Evolutionary conservation across 2,888 invertebrate genomes (phyloP).

Genomic region (Bursaphelenchus okinawaensis): DNA sequence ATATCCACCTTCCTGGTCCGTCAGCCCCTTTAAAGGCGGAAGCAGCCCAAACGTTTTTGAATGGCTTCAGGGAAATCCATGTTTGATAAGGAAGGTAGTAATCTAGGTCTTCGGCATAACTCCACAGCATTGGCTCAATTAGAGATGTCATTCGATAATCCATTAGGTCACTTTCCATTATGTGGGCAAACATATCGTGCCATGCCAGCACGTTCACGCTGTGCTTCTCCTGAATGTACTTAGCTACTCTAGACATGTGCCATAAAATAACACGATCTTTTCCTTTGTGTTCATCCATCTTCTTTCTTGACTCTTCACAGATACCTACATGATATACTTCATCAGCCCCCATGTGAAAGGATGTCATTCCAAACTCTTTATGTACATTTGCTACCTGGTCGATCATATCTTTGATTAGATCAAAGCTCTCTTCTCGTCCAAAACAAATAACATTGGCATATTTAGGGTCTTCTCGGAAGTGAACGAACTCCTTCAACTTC

Average conservation of each 20-base stretch:
- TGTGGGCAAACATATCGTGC: slow-evolving; percentile 56
- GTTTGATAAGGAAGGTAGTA: slow-evolving; percentile 58
- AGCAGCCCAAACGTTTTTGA: slow-evolving; percentile 66
- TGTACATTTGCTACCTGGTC: slow-evolving; percentile 39
- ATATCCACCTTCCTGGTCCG: slow-evolving; percentile 58
- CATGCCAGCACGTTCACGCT: slow-evolving; percentile 52
- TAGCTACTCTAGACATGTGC: slow-evolving; percentile 48
- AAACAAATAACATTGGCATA: slow-evolving; percentile 47
- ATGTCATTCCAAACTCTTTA: slow-evolving; percentile 60
- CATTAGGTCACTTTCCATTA: slow-evolving; percentile 38
- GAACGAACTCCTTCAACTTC: slow-evolving; percentile 68
- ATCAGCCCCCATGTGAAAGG: slow-evolving; percentile 64
- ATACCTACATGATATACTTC: slow-evolving; percentile 58
- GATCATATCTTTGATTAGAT: slow-evolving; percentile 56
- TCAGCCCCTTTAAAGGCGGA: slow-evolving; percentile 70
- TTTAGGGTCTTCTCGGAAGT: slow-evolving; percentile 60
- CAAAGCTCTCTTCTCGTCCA: slow-evolving; percentile 57
- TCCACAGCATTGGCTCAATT: slow-evolving; percentile 55
- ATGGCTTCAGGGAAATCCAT: slow-evolving; percentile 63
- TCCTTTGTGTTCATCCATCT: slow-evolving; percentile 37
- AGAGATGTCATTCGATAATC: slow-evolving; percentile 34
- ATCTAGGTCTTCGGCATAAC: slow-evolving; percentile 54
- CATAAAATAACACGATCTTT: slow-evolving; percentile 45
- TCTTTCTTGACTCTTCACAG: slow-evolving; percentile 42
- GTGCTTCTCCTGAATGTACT: slow-evolving; percentile 34